A percentile compares a stretch with the other conserved stretches of the same genome.
phyloP scores from a whole-genome alignment of 2,797 vertebrate genomes.

The Dendrocincla tyrannina region DNA sequence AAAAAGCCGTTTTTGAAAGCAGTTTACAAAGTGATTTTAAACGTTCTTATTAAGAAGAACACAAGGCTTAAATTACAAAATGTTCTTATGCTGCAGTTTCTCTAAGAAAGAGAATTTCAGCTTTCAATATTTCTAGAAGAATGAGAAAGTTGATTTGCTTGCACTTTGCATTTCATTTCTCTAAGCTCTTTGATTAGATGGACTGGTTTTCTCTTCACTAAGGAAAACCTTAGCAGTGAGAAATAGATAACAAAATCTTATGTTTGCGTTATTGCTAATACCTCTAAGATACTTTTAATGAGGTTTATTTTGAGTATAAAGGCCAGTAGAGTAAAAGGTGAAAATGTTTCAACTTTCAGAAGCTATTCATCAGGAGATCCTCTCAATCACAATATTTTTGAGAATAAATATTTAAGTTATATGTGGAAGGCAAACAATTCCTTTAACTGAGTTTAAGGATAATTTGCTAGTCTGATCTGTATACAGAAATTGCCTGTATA shows the following conservation, averaged over 20 bases:
- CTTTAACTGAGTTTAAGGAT: background rate
- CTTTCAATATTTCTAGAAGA: background rate
- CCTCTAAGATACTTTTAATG: background rate
- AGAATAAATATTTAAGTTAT: background rate
- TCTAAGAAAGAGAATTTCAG: background rate
- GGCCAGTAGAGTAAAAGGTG: background rate
- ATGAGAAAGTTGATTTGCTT: background rate
- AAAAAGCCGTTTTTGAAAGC: background rate
- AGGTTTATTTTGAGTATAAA: background rate
- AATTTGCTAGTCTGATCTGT: background rate
- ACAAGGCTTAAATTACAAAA: background rate
- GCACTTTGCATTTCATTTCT: background rate
- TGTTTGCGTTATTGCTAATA: background rate
- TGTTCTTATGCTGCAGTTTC: background rate
- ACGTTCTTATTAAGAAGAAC: background rate
- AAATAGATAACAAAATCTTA: background rate
- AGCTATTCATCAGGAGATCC: background rate
- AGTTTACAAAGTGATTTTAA: background rate
- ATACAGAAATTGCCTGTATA: background rate
- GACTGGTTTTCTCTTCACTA: background rate
- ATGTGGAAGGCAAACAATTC: background rate
- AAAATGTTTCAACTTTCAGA: background rate
- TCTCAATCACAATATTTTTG: background rate
- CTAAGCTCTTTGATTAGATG: background rate
- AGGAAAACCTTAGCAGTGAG: background rate